phyloP scores from a whole-genome alignment of 2,797 vertebrate species.

The Odontamblyopus lacepedii region DNA sequence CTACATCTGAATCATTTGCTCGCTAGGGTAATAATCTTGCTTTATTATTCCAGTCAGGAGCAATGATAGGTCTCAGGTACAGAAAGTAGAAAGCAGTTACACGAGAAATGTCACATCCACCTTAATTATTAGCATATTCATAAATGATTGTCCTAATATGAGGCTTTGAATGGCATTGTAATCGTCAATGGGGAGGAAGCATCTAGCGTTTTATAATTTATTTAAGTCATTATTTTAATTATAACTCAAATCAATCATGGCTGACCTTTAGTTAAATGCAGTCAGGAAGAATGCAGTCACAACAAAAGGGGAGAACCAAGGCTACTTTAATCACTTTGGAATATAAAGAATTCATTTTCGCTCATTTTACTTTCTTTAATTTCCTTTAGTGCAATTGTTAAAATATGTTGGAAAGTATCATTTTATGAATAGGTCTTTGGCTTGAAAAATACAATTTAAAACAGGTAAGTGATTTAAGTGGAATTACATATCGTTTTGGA shows the following conservation, averaged over 20 bases:
- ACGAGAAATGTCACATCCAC: constrained; percentile 70
- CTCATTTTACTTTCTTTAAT: neutral
- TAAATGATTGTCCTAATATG: constrained; percentile 40
- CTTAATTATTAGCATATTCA: constrained; percentile 59
- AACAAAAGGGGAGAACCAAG: constrained; percentile 29
- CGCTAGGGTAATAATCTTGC: constrained; percentile 48
- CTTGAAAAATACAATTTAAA: neutral
- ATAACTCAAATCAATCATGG: constrained; percentile 51
- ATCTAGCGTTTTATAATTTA: constrained; percentile 39
- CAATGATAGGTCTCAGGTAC: constrained; percentile 52
- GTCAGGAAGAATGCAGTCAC: constrained; percentile 44
- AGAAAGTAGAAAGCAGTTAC: constrained; percentile 35
- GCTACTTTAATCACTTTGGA: neutral
- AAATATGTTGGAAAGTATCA: neutral
- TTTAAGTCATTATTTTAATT: constrained; percentile 63
- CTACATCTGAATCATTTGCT: constrained; percentile 65
- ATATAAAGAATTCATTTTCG: neutral
- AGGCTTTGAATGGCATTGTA: constrained; percentile 48
- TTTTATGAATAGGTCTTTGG: neutral
- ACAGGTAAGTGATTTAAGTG: neutral
- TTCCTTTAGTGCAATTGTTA: neutral
- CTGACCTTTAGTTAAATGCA: constrained; percentile 40
- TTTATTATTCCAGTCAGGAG: constrained; percentile 62
- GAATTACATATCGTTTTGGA: neutral
- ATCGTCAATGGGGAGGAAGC: constrained; percentile 42